phyloP scores from a whole-genome alignment of 2,888 invertebrate species.

The Ferrisia virgata region DNA sequence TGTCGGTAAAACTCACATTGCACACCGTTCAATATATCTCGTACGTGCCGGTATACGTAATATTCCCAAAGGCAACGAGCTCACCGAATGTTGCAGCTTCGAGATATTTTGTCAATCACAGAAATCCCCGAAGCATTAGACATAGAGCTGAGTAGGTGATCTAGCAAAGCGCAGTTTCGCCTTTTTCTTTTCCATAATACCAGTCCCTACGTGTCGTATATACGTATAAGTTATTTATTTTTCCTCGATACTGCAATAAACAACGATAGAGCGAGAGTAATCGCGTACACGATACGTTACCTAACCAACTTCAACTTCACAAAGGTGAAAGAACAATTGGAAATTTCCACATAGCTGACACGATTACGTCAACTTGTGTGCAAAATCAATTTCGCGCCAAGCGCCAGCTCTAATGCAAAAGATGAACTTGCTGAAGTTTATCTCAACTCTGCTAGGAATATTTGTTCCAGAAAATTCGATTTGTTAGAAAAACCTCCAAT shows the following conservation, averaged over 20 bases:
- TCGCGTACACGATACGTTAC: neutral
- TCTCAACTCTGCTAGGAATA: neutral
- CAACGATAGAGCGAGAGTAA: neutral
- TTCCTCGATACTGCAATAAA: neutral
- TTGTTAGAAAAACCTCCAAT: neutral
- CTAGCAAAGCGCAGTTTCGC: neutral
- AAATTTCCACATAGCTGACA: conserved; percentile 7
- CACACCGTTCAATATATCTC: too few relatives aligned
- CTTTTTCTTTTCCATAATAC: neutral
- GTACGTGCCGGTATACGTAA: too few relatives aligned
- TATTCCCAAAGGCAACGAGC: neutral
- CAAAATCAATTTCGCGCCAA: conserved; percentile 3
- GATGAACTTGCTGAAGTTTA: conserved; percentile 2
- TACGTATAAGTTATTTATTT: neutral
- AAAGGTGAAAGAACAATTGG: conserved; percentile 2
- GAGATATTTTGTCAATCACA: neutral
- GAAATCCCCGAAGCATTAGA: neutral
- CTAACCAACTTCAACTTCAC: neutral
- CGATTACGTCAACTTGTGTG: conserved; percentile 16
- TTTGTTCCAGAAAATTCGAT: conserved; percentile 16
- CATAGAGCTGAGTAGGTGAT: neutral
- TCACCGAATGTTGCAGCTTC: neutral
- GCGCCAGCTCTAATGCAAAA: conserved; percentile 4
- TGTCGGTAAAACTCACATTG: neutral
- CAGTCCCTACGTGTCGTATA: too few relatives aligned